Evolutionary conservation across 1,140 invertebrate genomes (phyloP).

Genomic region (Harlomillsia oculata): DNA sequence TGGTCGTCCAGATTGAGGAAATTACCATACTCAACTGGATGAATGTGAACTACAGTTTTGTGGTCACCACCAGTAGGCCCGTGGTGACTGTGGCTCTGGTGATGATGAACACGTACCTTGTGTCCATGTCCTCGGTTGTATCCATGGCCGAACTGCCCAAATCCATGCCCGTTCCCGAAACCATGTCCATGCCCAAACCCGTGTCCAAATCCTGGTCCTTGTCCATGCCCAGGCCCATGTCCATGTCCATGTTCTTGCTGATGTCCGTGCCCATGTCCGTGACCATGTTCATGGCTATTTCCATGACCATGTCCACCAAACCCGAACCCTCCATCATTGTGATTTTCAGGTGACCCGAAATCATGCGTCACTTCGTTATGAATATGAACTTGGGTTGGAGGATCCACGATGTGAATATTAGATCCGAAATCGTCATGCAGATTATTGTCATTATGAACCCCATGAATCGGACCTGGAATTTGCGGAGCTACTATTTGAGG

Average conservation of each 20-base stretch:
- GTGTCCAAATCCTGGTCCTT: not conserved
- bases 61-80: not conserved
- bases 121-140: not conserved
- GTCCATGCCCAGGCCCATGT: not conserved
- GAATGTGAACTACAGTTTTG: constrained; percentile 22
- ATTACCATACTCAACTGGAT: constrained; percentile 18
- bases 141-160: not conserved
- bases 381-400: constrained; percentile 1
- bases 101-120: not conserved
- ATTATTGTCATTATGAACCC: not conserved
- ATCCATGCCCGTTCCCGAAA: not conserved
- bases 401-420: not conserved
- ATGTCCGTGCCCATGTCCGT: not conserved
- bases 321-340: not conserved
- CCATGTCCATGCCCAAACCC: not conserved
- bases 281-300: not conserved
- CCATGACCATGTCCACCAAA: constrained; percentile 1
- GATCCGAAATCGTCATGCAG: not conserved
- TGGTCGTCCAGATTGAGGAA: not conserved
- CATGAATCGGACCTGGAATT: not conserved
- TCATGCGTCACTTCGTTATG: not conserved
- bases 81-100: not conserved
- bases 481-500: not conserved
- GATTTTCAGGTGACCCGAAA: not conserved
- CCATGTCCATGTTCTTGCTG: constrained; percentile 4